These are phyloP conservation scores for Eulithis prunata DNA, from an alignment of 2,888 invertebrate genomes.

Conservation along the genomic window DNA sequence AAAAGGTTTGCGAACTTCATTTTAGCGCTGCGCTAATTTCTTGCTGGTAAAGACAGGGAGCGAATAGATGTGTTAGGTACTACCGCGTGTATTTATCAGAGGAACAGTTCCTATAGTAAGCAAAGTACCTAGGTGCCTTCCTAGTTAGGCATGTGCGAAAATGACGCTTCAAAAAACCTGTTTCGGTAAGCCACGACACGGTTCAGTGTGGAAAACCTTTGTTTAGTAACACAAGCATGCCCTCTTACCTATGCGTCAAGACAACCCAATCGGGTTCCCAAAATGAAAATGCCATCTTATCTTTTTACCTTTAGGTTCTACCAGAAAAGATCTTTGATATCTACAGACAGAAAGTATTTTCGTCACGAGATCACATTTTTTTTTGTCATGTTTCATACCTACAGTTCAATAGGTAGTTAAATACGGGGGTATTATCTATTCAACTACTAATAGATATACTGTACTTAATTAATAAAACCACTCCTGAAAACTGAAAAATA, in stretches of 20 bases:
- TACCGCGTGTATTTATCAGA: constrained; percentile 3
- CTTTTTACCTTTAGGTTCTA: neutral
- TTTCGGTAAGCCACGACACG: neutral
- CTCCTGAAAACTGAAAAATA: too few species aligned
- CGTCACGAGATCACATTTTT: too few species aligned
- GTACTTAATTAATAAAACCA: too few species aligned
- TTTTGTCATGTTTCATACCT: too few species aligned
- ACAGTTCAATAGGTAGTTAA: too few species aligned
- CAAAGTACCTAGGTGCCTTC: too few species aligned
- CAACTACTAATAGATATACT: too few species aligned
- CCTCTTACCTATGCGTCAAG: neutral
- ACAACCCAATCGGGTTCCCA: neutral
- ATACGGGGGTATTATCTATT: too few species aligned
- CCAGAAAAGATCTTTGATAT: too few species aligned
- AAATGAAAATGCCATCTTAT: neutral
- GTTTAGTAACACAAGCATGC: constrained; percentile 8
- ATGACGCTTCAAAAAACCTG: constrained; percentile 13
- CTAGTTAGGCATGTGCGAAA: neutral
- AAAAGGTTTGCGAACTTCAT: constrained; percentile 34
- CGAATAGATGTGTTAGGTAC: constrained; percentile 5
- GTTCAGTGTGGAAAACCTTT: constrained; percentile 1
- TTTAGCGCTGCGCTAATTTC: constrained; percentile 6
- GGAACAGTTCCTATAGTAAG: neutral
- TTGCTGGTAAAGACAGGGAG: neutral
- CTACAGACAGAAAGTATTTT: too few species aligned